phyloP scores from a whole-genome alignment of 2,888 invertebrate species.

The Morpho deidamia region DNA sequence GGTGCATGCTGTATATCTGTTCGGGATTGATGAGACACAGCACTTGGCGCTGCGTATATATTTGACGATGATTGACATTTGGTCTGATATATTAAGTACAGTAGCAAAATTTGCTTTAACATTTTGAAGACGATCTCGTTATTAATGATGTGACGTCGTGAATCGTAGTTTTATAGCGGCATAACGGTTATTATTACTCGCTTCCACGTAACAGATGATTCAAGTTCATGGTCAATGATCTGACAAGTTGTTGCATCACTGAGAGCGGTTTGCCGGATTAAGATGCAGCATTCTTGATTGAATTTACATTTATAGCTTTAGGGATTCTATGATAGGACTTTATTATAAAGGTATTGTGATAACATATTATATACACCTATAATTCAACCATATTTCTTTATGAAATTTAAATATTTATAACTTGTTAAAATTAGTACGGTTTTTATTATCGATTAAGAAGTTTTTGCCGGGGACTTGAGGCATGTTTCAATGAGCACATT shows the following conservation, averaged over 20 bases:
- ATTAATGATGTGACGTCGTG: constrained; percentile 25
- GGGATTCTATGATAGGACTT: no score
- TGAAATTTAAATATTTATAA: no score
- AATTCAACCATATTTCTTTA: no score
- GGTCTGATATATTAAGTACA: constrained; percentile 36
- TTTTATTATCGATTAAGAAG: no score
- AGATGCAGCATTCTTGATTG: constrained; percentile 17
- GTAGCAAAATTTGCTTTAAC: constrained; percentile 43
- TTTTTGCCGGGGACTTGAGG: no score
- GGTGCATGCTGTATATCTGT: constrained; percentile 64
- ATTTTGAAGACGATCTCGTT: constrained; percentile 44
- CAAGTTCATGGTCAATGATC: constrained; percentile 61
- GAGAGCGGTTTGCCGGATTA: constrained; percentile 55
- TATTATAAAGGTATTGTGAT: no score
- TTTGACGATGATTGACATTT: constrained; percentile 46
- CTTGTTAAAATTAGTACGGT: no score
- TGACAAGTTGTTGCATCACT: constrained; percentile 58
- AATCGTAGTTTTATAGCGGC: constrained; percentile 54
- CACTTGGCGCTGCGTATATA: constrained; percentile 68
- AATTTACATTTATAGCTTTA: no score
- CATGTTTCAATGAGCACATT: no score
- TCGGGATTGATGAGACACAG: constrained; percentile 77
- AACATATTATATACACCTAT: no score
- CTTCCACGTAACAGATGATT: constrained; percentile 45
- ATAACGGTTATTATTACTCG: constrained; percentile 58